Evolutionary conservation across 2,888 invertebrate genomes (phyloP).

Genomic region (Lycia hirtaria): DNA sequence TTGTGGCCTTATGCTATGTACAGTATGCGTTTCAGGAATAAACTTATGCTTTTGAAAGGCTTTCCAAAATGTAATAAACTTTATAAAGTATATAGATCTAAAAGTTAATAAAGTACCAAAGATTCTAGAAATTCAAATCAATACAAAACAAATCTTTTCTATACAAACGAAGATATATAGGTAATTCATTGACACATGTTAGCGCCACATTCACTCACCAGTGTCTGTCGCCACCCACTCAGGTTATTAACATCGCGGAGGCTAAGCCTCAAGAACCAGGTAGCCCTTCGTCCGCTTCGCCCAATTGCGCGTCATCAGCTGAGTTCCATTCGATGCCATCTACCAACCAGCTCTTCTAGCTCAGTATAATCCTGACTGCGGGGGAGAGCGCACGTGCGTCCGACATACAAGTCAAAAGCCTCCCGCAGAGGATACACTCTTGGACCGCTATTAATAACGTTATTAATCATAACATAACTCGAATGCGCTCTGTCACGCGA

Average conservation of each 20-base stretch:
- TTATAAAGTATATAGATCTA: too few relatives aligned
- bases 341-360: slow-evolving; percentile 10
- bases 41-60: too few relatives aligned
- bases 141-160: neutral
- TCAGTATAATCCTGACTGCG: slow-evolving; percentile 31
- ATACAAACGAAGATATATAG: neutral
- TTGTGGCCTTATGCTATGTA: too few relatives aligned
- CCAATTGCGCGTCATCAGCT: slow-evolving; percentile 41
- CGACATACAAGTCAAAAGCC: slow-evolving; percentile 42
- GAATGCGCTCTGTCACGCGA: slow-evolving; percentile 26
- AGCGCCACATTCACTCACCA: slow-evolving; percentile 11
- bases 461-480: slow-evolving; percentile 49
- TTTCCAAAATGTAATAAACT: too few relatives aligned
- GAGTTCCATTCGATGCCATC: slow-evolving; percentile 22
- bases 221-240: slow-evolving; percentile 30
- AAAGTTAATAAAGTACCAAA: too few relatives aligned
- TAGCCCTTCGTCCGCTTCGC: slow-evolving; percentile 43
- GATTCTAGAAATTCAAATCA: too few relatives aligned
- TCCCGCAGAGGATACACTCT: slow-evolving; percentile 61
- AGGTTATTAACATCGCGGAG: slow-evolving; percentile 29
- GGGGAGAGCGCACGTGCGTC: slow-evolving; percentile 48
- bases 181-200: slow-evolving; percentile 6
- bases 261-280: slow-evolving; percentile 33
- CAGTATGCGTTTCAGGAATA: too few relatives aligned
- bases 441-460: slow-evolving; percentile 58